Percentiles rank a stretch among this genome's conserved stretches.
phyloP scores from a whole-genome alignment of 2,797 vertebrate genomes.

The Pterois miles region DNA sequence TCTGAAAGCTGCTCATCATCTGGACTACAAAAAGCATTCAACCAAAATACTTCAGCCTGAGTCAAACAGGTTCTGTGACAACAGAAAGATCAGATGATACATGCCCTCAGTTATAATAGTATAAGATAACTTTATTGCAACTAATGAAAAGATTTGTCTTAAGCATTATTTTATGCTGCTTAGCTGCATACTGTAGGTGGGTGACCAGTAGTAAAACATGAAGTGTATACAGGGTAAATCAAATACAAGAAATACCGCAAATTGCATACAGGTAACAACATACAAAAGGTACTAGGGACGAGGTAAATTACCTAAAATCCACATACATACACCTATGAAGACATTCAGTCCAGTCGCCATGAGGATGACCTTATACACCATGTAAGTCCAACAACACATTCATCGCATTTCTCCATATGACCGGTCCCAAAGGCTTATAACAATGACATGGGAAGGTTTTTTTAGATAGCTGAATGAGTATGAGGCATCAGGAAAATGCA shows the following conservation, averaged over 20 bases:
- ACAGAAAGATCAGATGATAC: background rate
- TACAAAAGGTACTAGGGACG: background rate
- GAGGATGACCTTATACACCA: background rate
- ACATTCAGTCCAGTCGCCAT: background rate
- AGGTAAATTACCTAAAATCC: background rate
- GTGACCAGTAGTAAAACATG: background rate
- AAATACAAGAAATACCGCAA: background rate
- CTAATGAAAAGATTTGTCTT: background rate
- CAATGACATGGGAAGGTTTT: background rate
- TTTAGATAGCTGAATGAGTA: conserved; percentile 1
- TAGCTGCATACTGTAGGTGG: background rate
- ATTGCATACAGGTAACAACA: background rate
- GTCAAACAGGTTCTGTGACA: background rate
- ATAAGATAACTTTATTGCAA: background rate
- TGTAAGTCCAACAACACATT: background rate
- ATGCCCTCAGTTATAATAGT: background rate
- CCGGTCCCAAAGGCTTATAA: background rate
- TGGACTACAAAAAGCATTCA: conserved; percentile 2
- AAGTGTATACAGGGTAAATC: background rate
- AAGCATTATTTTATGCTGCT: background rate
- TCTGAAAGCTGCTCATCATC: conserved; percentile 3
- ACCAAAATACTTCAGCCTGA: background rate
- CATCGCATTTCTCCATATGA: background rate
- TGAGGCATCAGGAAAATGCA: background rate
- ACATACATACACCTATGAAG: background rate